Percentiles rank a stretch among this genome's conserved stretches.
phyloP scores from a whole-genome alignment of 92 coral and sea anemone species.

The Phenganax stokvisi region DNA sequence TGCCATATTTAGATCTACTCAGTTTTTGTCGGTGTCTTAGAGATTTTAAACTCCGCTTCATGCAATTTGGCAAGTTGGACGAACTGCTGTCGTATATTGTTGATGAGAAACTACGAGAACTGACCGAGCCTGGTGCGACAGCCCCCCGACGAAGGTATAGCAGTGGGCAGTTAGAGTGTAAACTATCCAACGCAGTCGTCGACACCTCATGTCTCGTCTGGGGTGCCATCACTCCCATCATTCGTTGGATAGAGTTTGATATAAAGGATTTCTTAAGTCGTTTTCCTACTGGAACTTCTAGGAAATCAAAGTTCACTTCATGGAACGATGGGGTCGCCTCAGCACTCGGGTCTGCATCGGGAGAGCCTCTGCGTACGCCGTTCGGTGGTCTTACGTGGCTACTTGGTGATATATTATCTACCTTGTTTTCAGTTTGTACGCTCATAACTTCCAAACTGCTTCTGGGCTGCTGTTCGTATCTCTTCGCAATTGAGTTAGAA shows the following conservation, averaged over 20 bases:
- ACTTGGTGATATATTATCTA: background rate
- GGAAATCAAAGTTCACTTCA: slow-evolving; percentile 23
- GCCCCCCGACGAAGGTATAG: slow-evolving; percentile 87
- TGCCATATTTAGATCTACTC: background rate
- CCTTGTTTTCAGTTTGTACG: background rate
- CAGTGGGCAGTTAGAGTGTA: slow-evolving; percentile 57
- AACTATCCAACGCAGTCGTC: slow-evolving; percentile 33
- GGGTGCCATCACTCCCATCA: slow-evolving; percentile 54
- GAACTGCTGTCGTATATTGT: slow-evolving; percentile 37
- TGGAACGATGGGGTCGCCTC: slow-evolving; percentile 41
- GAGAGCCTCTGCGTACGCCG: background rate
- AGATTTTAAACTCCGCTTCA: slow-evolving; percentile 1
- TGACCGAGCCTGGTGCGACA: slow-evolving; percentile 84
- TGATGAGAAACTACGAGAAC: slow-evolving; percentile 48
- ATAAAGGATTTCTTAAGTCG: slow-evolving; percentile 47
- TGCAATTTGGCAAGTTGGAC: slow-evolving; percentile 30
- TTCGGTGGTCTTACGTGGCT: slow-evolving; percentile 12
- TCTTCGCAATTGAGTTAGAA: slow-evolving; percentile 7
- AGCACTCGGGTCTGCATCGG: background rate
- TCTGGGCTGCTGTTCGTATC: slow-evolving; percentile 42
- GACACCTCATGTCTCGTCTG: slow-evolving; percentile 12
- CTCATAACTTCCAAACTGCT: slow-evolving; percentile 59
- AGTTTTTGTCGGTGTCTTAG: slow-evolving; percentile 1
- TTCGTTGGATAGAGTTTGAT: slow-evolving; percentile 51
- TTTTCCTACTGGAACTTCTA: slow-evolving; percentile 24